These are phyloP conservation scores for Pseudochromis fuscus DNA, from an alignment of 2,797 vertebrate genomes.

Conservation along the genomic window DNA sequence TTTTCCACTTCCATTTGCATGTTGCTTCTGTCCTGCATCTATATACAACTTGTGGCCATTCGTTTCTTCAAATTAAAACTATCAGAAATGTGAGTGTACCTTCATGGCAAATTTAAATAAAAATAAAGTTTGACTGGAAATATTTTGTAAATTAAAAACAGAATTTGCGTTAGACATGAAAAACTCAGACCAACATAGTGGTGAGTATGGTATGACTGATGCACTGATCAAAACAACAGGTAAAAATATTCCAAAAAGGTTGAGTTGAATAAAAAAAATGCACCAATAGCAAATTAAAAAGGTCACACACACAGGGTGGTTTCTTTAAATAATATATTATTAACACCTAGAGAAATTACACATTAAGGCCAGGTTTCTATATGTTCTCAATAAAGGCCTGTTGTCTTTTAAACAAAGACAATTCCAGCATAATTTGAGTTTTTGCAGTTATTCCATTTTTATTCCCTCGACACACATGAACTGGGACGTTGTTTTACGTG, in stretches of 20 bases:
- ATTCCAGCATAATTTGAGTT: constrained; percentile 27
- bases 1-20: too few relatives aligned
- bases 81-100: too few relatives aligned
- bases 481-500: constrained; percentile 13
- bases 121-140: background rate
- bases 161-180: background rate
- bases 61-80: too few relatives aligned
- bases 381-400: background rate
- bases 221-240: background rate
- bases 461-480: background rate
- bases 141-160: background rate
- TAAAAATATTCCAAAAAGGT: background rate
- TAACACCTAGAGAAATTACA: background rate
- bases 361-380: background rate
- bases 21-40: too few relatives aligned
- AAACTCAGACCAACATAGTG: background rate
- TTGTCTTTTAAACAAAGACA: background rate
- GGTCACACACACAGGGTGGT: background rate
- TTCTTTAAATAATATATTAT: background rate
- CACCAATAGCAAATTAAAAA: background rate
- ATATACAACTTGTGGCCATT: too few relatives aligned
- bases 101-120: background rate
- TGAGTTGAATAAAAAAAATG: background rate
- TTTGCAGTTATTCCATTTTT: background rate
- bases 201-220: constrained; percentile 1